Base-by-base conservation (phyloP, 2,113 vertebrate species). In the Nesoenas mayeri region DNA sequence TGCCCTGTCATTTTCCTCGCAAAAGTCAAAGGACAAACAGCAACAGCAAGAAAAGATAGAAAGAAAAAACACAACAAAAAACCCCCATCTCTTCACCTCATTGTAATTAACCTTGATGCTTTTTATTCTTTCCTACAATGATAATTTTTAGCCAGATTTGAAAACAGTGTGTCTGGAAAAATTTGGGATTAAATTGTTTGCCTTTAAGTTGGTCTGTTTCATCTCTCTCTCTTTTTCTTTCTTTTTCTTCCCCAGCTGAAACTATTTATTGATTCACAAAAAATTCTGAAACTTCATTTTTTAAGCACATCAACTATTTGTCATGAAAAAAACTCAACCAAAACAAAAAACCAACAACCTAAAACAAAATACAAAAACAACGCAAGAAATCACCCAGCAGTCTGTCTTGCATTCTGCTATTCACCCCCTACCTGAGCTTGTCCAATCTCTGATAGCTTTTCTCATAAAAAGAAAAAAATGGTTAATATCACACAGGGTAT, bases 251-350 rank as follows among this genome's bases (percentile, higher is more conserved):
- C 5, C 29, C 80, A 75, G 53, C 54, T 92, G 78, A 91, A 93
- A 61, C 78, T 80, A 40, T 91, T 87, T 65, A 61, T 38, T 69
- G 50, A 77, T 71, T 79, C 75, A 72, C 83, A 64, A 67, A 88
- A 92, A 79, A 14, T 67, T 85, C 79, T 88, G 67, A 75, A 91
- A 83, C 29, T n/a, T 53, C 57, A 56, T 28, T 91, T 90, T 95
- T 72, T 4, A 62, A 89, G 44, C 9, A 32, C 64, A 79, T 83
- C 58, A 66, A 64, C 67, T 56, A 19, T 72, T 79, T 88, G 18
- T 72, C 44, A 50, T 24, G 29, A 47, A 79, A 65, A 66, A 28
- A 31, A 42, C 11, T 1, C 4, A 15, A 13, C 2, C 4, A 15
- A 8, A 50, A 53, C 25, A 51, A 51, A 44, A 17, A 16, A 44